A percentile compares a stretch with the other conserved stretches of the same genome.
Conservation (phyloP, 2,113 vertebrate species). For the Aspiorhynchus laticeps region DNA sequence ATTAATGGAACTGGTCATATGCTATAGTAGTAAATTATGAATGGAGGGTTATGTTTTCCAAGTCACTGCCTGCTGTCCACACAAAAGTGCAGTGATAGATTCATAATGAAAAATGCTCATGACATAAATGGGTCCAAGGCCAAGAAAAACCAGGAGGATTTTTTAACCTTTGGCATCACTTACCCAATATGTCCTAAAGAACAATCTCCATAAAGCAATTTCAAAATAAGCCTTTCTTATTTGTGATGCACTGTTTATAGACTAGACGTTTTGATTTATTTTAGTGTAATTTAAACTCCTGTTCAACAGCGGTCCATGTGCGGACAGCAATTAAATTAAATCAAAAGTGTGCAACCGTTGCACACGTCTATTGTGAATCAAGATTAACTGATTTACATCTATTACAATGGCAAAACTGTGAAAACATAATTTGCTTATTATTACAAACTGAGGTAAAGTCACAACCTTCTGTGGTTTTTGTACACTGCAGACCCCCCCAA, state of each 20-base stretch:
- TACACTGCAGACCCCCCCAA: not conserved
- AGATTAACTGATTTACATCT: not conserved
- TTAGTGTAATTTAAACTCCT: not conserved
- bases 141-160: not conserved
- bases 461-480: not conserved
- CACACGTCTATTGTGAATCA: not conserved
- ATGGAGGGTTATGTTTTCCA: constrained; percentile 74
- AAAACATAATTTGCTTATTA: not conserved
- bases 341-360: not conserved
- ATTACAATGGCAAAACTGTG: not conserved
- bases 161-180: constrained; percentile 5
- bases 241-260: not conserved
- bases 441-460: not conserved
- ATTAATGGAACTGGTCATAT: constrained; percentile 65
- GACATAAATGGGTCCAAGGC: constrained; percentile 41
- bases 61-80: constrained; percentile 69
- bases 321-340: not conserved
- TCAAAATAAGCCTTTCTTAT: not conserved
- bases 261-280: not conserved
- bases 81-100: constrained; percentile 51
- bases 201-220: not conserved
- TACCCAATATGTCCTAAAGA: not conserved
- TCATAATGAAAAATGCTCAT: constrained; percentile 33
- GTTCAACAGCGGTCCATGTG: not conserved
- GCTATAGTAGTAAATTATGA: constrained; percentile 76